These are phyloP conservation scores for Lontra canadensis DNA, from an alignment of 2,113 vertebrate species.

Conservation along the genomic window DNA sequence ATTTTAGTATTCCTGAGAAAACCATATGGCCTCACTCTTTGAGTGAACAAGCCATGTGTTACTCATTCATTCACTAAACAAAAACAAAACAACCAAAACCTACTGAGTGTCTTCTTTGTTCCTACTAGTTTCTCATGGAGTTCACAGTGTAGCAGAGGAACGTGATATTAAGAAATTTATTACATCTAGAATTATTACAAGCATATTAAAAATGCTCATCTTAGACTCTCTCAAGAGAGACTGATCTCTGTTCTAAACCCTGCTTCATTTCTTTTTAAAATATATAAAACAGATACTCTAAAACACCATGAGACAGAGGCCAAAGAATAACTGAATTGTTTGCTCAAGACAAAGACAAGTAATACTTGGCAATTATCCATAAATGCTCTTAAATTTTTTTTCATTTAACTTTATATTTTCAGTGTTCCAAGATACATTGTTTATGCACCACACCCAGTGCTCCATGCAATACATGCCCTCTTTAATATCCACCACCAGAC, in stretches of 20 bases:
- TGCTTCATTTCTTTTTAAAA: slow-evolving; percentile 5
- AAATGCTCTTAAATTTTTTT: background rate
- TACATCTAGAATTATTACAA: background rate
- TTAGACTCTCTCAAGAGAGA: background rate
- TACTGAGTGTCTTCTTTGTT: background rate
- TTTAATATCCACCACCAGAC: too few relatives aligned
- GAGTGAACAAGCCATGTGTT: background rate
- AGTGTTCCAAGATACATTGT: too few relatives aligned
- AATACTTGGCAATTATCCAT: background rate
- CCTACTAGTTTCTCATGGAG: background rate
- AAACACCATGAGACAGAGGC: background rate
- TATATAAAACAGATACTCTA: background rate
- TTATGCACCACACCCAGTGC: too few relatives aligned
- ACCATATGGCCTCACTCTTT: background rate
- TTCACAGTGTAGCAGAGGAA: background rate
- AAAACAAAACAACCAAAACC: background rate
- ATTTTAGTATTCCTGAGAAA: slow-evolving; percentile 1
- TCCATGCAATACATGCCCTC: too few relatives aligned
- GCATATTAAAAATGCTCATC: background rate
- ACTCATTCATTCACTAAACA: background rate
- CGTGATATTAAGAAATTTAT: background rate
- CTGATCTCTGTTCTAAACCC: background rate
- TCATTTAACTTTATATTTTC: too few relatives aligned
- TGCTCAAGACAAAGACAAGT: background rate
- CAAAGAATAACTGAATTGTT: background rate